Evolutionary conservation across 2,113 vertebrate species (phyloP).

Genomic region (Amphiprion ocellaris): DNA sequence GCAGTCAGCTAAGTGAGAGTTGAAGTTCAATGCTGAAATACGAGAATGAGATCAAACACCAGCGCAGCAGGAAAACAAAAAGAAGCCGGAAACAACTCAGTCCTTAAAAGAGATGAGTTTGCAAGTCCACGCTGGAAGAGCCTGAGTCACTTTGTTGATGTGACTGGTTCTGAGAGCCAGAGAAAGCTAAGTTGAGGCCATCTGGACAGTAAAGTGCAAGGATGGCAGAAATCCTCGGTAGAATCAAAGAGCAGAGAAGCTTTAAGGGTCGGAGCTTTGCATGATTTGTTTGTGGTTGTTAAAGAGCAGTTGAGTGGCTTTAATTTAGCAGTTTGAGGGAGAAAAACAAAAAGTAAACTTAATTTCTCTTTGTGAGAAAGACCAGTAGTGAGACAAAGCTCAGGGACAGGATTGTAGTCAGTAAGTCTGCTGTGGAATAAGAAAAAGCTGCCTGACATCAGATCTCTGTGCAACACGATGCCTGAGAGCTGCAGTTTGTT

Average conservation of each 20-base stretch:
- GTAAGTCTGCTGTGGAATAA: background rate
- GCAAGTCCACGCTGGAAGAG: constrained; percentile 27
- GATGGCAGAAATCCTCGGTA: constrained; percentile 10
- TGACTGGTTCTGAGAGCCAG: constrained; percentile 11
- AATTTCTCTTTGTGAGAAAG: background rate
- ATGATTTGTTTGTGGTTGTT: constrained; percentile 24
- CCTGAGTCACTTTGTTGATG: constrained; percentile 36
- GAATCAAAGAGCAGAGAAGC: background rate
- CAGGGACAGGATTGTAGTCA: background rate
- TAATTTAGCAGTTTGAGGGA: background rate
- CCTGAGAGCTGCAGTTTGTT: background rate
- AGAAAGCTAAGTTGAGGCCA: constrained; percentile 37
- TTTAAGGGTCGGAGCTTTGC: background rate
- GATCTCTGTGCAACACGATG: background rate
- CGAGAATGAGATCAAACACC: constrained; percentile 41
- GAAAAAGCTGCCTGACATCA: constrained; percentile 7
- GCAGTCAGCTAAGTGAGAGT: background rate
- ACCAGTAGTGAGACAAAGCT: constrained; percentile 1
- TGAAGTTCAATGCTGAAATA: constrained; percentile 8
- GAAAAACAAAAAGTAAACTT: background rate
- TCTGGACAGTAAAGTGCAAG: constrained; percentile 42
- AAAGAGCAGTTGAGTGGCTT: background rate
- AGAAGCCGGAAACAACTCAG: constrained; percentile 32
- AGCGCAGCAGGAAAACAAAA: constrained; percentile 19
- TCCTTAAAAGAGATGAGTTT: constrained; percentile 43